A percentile compares a stretch with the other conserved stretches of the same genome.
Evolutionary conservation across 2,888 invertebrate species (phyloP).

Genomic region (Tinea trinotella): DNA sequence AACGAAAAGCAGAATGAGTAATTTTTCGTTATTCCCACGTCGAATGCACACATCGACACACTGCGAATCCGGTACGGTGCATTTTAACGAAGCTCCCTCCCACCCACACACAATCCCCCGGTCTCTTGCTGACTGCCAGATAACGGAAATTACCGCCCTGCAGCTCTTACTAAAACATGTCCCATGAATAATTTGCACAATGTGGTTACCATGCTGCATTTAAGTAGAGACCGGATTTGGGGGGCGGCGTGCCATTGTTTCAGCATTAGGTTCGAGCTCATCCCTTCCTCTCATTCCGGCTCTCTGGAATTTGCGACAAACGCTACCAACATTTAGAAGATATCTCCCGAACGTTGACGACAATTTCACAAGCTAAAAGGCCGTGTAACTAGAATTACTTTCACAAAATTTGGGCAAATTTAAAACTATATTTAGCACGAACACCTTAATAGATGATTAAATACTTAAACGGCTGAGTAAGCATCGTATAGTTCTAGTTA

Average conservation of each 20-base stretch:
- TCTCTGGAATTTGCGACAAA: background rate
- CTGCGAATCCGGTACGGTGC: constrained; percentile 46
- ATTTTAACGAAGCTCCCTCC: constrained; percentile 46
- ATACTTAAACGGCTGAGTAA: background rate
- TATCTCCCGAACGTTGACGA: background rate
- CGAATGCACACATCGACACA: constrained; percentile 19
- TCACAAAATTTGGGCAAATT: background rate
- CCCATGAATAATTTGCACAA: constrained; percentile 16
- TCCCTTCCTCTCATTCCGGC: background rate
- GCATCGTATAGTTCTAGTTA: background rate
- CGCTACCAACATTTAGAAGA: background rate
- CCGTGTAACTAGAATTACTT: background rate
- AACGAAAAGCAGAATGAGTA: constrained; percentile 6
- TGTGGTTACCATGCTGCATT: constrained; percentile 13
- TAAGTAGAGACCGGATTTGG: constrained; percentile 4
- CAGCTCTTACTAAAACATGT: constrained; percentile 18
- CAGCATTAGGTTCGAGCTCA: constrained; percentile 7
- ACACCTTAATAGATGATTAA: constrained; percentile 12
- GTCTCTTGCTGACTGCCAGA: constrained; percentile 34
- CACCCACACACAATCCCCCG: background rate
- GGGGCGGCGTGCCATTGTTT: constrained; percentile 4
- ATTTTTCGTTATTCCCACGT: constrained; percentile 5
- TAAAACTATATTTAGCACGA: constrained; percentile 4
- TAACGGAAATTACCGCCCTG: constrained; percentile 47
- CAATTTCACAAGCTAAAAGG: background rate